phyloP scores from a whole-genome alignment of 2,888 invertebrate genomes.

The Alsophila aescularia region DNA sequence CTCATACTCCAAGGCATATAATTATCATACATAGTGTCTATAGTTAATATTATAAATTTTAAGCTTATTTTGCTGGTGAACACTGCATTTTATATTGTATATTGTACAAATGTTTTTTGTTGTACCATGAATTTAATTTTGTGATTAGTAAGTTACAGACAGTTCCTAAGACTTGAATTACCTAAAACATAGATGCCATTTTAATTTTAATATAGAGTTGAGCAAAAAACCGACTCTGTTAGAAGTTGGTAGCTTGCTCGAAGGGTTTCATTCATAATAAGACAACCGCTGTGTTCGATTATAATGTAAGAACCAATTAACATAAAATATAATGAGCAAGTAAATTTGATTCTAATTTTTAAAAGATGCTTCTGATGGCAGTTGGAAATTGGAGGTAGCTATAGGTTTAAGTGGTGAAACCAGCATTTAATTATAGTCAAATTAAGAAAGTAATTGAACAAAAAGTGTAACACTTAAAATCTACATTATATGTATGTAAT shows the following conservation, averaged over 20 bases:
- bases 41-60: constrained; percentile 7
- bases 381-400: constrained; percentile 47
- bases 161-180: constrained; percentile 77
- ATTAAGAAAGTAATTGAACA: constrained; percentile 44
- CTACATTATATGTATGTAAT: no score
- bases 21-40: constrained; percentile 4
- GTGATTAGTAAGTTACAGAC: constrained; percentile 58
- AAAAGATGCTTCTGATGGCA: constrained; percentile 6
- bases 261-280: constrained; percentile 48
- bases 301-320: constrained; percentile 42
- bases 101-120: constrained; percentile 33
- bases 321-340: constrained; percentile 14
- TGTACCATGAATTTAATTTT: constrained; percentile 42
- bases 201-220: constrained; percentile 52
- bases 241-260: no score
- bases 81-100: constrained; percentile 24
- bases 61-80: constrained; percentile 19
- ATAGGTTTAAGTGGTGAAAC: constrained; percentile 48
- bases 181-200: constrained; percentile 69
- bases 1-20: constrained; percentile 4
- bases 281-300: constrained; percentile 61
- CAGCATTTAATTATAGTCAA: constrained; percentile 48
- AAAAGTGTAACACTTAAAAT: constrained; percentile 14
- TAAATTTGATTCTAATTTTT: constrained; percentile 12
- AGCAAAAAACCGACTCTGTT: no score